Conservation (phyloP, 2,888 invertebrate species). For the Miltochrista miniata region DNA sequence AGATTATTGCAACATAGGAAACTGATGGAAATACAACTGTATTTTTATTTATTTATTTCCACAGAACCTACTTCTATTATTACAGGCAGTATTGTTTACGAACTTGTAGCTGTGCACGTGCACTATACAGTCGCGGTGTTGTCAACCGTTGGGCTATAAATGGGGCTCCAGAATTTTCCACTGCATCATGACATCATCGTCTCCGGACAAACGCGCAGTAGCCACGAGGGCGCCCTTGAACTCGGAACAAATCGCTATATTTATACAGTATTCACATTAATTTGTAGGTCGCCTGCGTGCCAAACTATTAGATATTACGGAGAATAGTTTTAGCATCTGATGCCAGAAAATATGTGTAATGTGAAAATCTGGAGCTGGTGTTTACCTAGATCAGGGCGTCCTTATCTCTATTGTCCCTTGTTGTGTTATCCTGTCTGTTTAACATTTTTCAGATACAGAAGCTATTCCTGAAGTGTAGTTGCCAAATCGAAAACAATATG, state of each 20-base stretch:
- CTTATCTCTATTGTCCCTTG: background rate
- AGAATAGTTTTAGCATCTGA: background rate
- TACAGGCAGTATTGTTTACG: no score
- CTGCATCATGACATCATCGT: background rate
- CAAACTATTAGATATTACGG: slow-evolving; percentile 1
- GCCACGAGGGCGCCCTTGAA: slow-evolving; percentile 10
- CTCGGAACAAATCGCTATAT: slow-evolving; percentile 6
- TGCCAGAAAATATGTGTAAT: background rate
- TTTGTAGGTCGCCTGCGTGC: slow-evolving; percentile 6
- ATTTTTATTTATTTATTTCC: no score
- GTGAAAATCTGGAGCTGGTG: background rate
- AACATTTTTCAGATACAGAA: background rate
- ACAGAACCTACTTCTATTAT: no score
- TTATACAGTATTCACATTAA: slow-evolving; percentile 7
- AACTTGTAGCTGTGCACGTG: no score
- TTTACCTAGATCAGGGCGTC: no score
- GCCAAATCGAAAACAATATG: no score
- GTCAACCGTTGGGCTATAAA: no score
- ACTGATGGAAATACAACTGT: no score
- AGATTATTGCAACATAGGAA: no score
- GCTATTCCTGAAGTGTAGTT: background rate
- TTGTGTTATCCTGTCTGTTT: background rate
- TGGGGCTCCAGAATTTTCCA: slow-evolving; percentile 11
- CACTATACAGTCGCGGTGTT: no score
- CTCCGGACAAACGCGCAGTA: background rate